Base-by-base conservation (phyloP, 2,797 vertebrate genomes). In the Cryptoprocta ferox region DNA sequence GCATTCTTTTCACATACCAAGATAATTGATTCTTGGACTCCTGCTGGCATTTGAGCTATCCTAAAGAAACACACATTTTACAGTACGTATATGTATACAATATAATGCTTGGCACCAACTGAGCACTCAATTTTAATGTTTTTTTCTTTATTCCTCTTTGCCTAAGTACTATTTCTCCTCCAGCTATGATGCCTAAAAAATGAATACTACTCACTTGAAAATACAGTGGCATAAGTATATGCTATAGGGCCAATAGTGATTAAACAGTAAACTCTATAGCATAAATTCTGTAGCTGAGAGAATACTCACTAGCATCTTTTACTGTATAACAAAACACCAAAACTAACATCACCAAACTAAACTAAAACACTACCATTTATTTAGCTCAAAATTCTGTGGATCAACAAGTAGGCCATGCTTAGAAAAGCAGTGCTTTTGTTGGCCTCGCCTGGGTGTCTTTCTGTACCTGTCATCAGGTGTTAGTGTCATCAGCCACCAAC, bases 151-250 rank as follows among this genome's bases (percentile, higher is more conserved):
- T 93, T 91, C 42, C 21, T 75, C 78, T 42, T 37, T 79, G 6
- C 53, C 30, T 61, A 70, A 76, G 32, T 24, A 71, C 19, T 65
- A 15, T 39, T 88, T 7, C 13, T 28, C 19, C 13, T 76, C 71
- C 13, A 45, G 73, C 15, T 85, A 76, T 18, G 21, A 71, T 71
- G 39, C 8, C 24, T 75, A 35, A 66, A 68, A 76, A 89, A 63
- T 70, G 32, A 63, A 63, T 70, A 89, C 76, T 81, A 76, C 24
- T 96, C 85, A 81, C 21, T 70, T 76, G 53, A 75, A 93, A 87
- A 71, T 65, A 32, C 32, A 70, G 26, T 42, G 30, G 37, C 81
- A 14, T 93, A 53, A n/a, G 7, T 48, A 65, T 1, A 71, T 78
- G 3, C 50, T 82, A 42, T 32, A 28, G 26, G 21, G 12, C 59